Base-by-base conservation (phyloP, 2,888 invertebrate genomes). In the Tipula lateralis region DNA sequence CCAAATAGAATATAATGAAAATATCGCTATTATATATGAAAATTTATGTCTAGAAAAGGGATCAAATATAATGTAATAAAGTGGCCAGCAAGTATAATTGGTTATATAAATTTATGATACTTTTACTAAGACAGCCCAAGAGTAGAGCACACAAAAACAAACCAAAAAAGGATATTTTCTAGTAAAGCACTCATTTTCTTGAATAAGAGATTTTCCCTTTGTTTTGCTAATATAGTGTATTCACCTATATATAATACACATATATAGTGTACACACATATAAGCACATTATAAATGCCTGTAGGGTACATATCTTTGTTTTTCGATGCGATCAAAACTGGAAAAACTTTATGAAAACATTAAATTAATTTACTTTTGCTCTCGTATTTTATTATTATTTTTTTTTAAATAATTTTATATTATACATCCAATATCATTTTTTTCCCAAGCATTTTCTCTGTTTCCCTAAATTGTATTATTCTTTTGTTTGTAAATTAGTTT, bases 401-500 rank as follows among this genome's bases (percentile, higher is more conserved):
- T 36, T 36, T 36, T 12, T 36, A 44, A 44, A 39, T 39, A 13
- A 39, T 39, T 39, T 39, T 39, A 39, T 39, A 13, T 9, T 44
- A 44, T 16, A 44, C 44, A 66, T 66, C 24, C 24, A 66, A 66
- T 66, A 66, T 66, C 7, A 66, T 24, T 66, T n/a, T n/a, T 66
- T 66, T 50, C 44, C 66, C 19, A 2, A 2, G 24, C 9, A 24
- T 50, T 19, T 7, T 9, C 66, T 9, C 24, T 66, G 19, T 44
- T 44, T 3, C 66, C 9, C 3, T 16, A 66, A 66, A 66, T 66
- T 66, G 19, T 19, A 66, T 66, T 66, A 66, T 66, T 66, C 66
- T 66, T 66, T 66, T 24, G 66, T 66, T 66, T 66, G 24, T 66
- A 66, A 66, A 66, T 66, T 66, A 66, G 66, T 66, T 66, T 24